Evolutionary conservation across 2,888 invertebrate species (phyloP).

Genomic region (Aleiodes testaceus): DNA sequence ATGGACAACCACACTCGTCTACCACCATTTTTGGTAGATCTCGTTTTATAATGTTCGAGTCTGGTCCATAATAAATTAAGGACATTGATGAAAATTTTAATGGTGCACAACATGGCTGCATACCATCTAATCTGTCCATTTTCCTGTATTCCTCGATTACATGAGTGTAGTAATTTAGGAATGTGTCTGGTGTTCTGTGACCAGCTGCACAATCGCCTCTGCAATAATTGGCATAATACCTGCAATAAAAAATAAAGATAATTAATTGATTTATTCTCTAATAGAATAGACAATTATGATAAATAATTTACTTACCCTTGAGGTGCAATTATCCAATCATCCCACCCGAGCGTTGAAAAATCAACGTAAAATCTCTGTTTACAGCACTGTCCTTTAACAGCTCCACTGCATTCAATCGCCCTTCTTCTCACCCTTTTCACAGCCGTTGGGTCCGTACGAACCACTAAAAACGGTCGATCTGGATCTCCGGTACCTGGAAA

Average conservation of each 20-base stretch:
- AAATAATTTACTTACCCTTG: constrained; percentile 75
- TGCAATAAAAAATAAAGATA: constrained; percentile 48
- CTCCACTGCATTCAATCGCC: constrained; percentile 87
- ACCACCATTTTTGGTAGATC: constrained; percentile 97
- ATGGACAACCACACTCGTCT: constrained; percentile 96
- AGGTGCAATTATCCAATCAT: constrained; percentile 94
- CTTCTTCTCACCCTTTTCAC: constrained; percentile 83
- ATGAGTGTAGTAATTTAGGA: constrained; percentile 91
- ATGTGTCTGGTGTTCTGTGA: constrained; percentile 86
- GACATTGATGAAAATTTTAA: constrained; percentile 94
- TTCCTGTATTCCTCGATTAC: constrained; percentile 92
- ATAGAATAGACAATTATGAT: not conserved
- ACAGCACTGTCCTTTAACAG: constrained; percentile 84
- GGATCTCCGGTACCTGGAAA: constrained; percentile 73
- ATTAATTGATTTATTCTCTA: not conserved
- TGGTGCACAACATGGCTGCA: constrained; percentile 94
- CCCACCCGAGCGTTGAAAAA: constrained; percentile 93
- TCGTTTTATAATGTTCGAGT: constrained; percentile 92
- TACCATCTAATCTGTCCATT: constrained; percentile 82
- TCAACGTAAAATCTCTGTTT: constrained; percentile 93
- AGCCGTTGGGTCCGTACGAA: constrained; percentile 83
- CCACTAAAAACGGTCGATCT: constrained; percentile 88
- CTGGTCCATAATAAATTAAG: constrained; percentile 92
- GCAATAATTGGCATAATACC: constrained; percentile 94
- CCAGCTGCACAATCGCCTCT: constrained; percentile 88